These are phyloP conservation scores for Sinocyclocheilus grahami DNA, from an alignment of 2,113 vertebrate species.

Conservation along the genomic window DNA sequence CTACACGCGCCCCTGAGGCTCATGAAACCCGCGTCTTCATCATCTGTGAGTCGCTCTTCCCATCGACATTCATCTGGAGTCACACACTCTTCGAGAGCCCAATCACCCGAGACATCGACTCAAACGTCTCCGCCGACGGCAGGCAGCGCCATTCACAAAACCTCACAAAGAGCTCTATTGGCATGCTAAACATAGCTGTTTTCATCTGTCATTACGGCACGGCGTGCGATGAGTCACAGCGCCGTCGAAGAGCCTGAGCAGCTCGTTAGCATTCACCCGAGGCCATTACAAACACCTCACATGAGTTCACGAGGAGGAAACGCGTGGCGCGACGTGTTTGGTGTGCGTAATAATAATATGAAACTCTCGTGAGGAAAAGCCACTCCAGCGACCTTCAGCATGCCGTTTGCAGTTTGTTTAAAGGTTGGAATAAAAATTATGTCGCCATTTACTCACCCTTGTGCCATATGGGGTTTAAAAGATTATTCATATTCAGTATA, in stretches of 20 bases:
- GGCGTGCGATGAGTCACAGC: conserved; percentile 49
- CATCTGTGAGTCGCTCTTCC: conserved; percentile 16
- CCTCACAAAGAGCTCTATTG: conserved; percentile 38
- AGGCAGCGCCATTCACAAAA: conserved; percentile 52
- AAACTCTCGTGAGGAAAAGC: neutral
- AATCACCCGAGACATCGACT: conserved; percentile 46
- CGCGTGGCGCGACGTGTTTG: neutral
- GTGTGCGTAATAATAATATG: neutral
- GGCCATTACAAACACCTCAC: neutral
- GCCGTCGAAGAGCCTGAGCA: conserved; percentile 34
- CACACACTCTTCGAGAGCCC: conserved; percentile 29
- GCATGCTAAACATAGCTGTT: conserved; percentile 49
- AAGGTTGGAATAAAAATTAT: neutral
- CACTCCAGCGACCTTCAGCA: neutral
- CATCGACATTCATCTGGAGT: conserved; percentile 33
- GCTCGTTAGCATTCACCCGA: conserved; percentile 51
- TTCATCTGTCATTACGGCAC: conserved; percentile 24
- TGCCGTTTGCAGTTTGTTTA: neutral
- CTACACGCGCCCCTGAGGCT: neutral
- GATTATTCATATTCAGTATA: no score
- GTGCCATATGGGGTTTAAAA: neutral
- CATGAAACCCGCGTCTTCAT: neutral
- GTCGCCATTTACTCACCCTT: neutral
- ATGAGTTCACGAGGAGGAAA: neutral
- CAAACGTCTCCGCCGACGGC: neutral